Percentiles rank a stretch among this genome's conserved stretches.
Conservation (phyloP, 92 coral and sea anemone species). For the Meandrina meandrites region DNA sequence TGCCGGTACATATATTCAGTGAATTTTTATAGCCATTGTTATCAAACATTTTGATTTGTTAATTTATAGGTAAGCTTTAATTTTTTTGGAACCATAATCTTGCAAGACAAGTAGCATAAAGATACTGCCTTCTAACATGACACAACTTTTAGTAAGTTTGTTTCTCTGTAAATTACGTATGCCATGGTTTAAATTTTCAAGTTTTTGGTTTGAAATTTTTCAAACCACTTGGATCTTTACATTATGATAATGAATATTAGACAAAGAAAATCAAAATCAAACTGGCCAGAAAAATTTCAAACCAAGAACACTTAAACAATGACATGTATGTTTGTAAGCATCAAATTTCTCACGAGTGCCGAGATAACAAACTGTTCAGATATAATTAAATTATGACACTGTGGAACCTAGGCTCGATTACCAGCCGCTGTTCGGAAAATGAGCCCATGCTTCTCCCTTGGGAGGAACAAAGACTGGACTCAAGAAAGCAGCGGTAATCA, state of each 20-base stretch:
- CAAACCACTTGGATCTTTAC: not conserved
- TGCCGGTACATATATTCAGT: slow-evolving; percentile 33
- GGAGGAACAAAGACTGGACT: too few species aligned
- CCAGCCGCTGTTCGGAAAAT: too few species aligned
- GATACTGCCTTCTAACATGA: not conserved
- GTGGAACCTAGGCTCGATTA: too few species aligned
- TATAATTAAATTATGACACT: too few species aligned
- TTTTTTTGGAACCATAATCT: not conserved
- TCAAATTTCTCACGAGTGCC: too few species aligned
- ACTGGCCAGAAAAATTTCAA: not conserved
- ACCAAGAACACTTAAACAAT: too few species aligned
- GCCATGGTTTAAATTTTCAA: not conserved
- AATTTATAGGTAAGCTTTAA: not conserved
- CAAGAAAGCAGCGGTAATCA: too few species aligned
- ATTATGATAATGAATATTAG: too few species aligned
- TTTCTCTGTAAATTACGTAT: not conserved
- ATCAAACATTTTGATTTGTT: not conserved
- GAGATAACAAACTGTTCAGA: too few species aligned
- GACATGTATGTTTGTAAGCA: too few species aligned
- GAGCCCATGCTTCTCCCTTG: too few species aligned
- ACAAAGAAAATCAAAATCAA: not conserved
- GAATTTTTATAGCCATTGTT: slow-evolving; percentile 18
- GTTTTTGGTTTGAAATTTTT: not conserved
- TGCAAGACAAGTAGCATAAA: not conserved
- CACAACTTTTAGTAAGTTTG: not conserved